Evolutionary conservation across 1,140 invertebrate genomes (phyloP), one percentile per base, ranked within the genome.

Genomic region (Cotesia typhae): DNA sequence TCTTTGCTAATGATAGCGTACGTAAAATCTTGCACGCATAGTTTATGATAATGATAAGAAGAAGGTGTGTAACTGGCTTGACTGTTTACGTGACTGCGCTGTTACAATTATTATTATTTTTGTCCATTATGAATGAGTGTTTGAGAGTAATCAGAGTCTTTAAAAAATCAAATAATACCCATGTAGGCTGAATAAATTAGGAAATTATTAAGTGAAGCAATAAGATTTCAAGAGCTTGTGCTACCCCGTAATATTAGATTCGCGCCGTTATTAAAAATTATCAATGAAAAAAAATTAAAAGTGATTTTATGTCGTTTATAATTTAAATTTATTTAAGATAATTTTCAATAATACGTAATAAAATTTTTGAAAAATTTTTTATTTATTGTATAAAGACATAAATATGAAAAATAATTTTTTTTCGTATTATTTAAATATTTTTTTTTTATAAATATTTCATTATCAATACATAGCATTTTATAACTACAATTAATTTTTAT

Each of bases 191-290:
- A 60, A 67, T 66, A 69, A 69, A 28, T 52, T 53, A 55, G 47
- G 57, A 68, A 55, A 41, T 67, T 61, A 66, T n/a, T 83, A 84
- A 79, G 79, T 78, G 69, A 80, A 84, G 82, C 83, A 84, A 83
- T 83, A 84, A 83, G 78, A 74, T 77, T 81, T 70, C 41, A 84
- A 83, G 83, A 85, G 82, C 81, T 85, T 85, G 79, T 82, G 79
- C 78, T 67, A 76, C 73, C 61, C 70, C 74, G 76, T 76, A 81
- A 64, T 73, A 70, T 67, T 78, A 78, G 77, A 75, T 76, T 76
- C 76, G 80, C 72, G 81, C 79, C 74, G 80, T 85, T 85, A 83
- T 85, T 85, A 82, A 83, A 70, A 75, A 81, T 83, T 84, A 82
- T 83, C 83, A 75, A 70, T 67, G 67, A 67, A 52, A 73, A 72